A percentile compares a stretch with the other conserved stretches of the same genome.
These are phyloP conservation scores for Coenonympha glycerion DNA, from an alignment of 2,888 invertebrate genomes.

Conservation along the genomic window DNA sequence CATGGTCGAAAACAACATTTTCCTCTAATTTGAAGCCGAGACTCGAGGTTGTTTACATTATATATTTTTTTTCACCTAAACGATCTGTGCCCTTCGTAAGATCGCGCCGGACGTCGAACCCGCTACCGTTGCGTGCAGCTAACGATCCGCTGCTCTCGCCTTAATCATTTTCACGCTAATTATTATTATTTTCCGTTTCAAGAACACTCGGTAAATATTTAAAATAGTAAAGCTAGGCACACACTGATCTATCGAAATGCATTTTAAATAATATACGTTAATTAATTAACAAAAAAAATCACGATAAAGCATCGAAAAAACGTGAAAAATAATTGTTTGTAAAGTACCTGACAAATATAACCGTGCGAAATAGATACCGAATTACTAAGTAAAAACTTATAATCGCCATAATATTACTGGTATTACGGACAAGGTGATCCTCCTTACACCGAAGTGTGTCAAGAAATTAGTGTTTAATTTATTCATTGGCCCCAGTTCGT, in stretches of 20 bases:
- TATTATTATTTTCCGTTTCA: slow-evolving; percentile 49
- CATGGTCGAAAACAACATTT: slow-evolving; percentile 1
- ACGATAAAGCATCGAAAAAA: too few relatives aligned
- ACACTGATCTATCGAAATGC: not conserved
- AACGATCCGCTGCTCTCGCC: slow-evolving; percentile 45
- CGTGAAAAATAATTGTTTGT: too few relatives aligned
- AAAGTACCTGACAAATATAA: not conserved
- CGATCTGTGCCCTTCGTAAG: slow-evolving; percentile 41
- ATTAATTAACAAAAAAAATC: too few relatives aligned
- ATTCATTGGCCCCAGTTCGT: slow-evolving; percentile 65
- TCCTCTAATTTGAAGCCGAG: slow-evolving; percentile 28
- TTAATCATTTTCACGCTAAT: slow-evolving; percentile 55
- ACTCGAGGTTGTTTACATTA: slow-evolving; percentile 35
- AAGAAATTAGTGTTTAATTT: slow-evolving; percentile 72
- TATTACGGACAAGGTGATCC: slow-evolving; percentile 67
- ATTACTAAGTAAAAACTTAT: slow-evolving; percentile 26
- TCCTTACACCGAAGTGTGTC: slow-evolving; percentile 64
- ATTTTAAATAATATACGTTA: too few relatives aligned
- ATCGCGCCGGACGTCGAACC: slow-evolving; percentile 45
- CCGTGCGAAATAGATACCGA: slow-evolving; percentile 7
- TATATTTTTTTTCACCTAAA: slow-evolving; percentile 29
- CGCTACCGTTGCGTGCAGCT: slow-evolving; percentile 46
- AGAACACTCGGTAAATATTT: slow-evolving; percentile 29
- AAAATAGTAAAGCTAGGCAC: not conserved
- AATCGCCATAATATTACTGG: slow-evolving; percentile 49